Base-by-base conservation (phyloP, 30 jellyfish, hydroid and myxozoan genomes). In the Turritopsis dohrnii region DNA sequence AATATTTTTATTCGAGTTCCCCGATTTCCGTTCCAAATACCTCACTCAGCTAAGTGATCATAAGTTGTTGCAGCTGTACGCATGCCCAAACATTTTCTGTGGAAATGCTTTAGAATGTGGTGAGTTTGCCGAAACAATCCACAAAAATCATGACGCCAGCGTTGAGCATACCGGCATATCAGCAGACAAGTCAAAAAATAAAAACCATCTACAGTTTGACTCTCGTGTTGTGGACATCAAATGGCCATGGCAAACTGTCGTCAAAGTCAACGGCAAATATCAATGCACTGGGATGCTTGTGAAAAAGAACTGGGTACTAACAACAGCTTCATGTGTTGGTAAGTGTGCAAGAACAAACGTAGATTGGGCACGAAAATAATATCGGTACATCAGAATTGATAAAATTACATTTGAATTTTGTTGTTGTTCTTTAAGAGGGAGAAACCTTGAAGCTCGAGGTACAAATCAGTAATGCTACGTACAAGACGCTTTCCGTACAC, bases 251-350 rank as follows among this genome's bases (percentile, higher is more conserved):
- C 81, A 52, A 52, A 81, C 54, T 17, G 28, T 80, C 53, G 52
- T 80, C 24, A 53, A 53, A 65, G 65, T 28, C 77, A 52, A 27
- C 54, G 81, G 53, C 9, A 65, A 54, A 52, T 21, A 23, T 52
- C 26, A 22, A 53, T 80, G 87, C 65, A 80, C 41, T 52, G 87
- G 87, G 16, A 22, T 80, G 19, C 77, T 80, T 16, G 52, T 80
- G 18, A 80, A 80, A 26, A 53, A 65, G 1, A 52, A 65, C 77
- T 80, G 81, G 81, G 65, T 80, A 53, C 81, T 80, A 54, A 53
- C 83, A 18, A 80, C 87, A 31, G 87, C 87, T 16, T 80, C 87
- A 16, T 80, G 87, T 53, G 53, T 80, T 23, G 79, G 87, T 80
- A 80, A 80, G 87, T 22, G 8, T 7, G 28, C 65, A 23, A 1